Evolutionary conservation across 2,888 invertebrate genomes (phyloP).

Genomic region (Microchrysa polita): DNA sequence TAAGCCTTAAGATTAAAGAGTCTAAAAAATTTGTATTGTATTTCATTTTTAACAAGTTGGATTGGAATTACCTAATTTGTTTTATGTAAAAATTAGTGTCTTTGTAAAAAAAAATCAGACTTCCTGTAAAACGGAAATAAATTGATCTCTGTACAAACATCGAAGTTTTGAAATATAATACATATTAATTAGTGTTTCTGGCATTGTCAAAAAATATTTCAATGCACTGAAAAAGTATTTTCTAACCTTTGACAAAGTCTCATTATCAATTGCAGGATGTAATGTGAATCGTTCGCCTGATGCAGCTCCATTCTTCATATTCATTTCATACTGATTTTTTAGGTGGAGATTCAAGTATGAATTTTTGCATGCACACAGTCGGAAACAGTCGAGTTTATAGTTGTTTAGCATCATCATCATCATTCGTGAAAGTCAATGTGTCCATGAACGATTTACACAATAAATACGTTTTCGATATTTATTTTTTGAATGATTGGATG

Average conservation of each 20-base stretch:
- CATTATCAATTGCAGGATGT: slow-evolving; percentile 56
- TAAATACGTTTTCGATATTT: too few species aligned
- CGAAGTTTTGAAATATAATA: slow-evolving; percentile 25
- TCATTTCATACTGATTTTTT: slow-evolving; percentile 26
- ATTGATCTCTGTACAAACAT: too few species aligned
- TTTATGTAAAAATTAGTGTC: too few species aligned
- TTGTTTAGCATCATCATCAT: too few species aligned
- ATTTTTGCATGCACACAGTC: too few species aligned
- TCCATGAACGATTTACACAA: too few species aligned
- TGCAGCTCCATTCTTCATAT: not conserved
- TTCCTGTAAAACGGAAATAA: too few species aligned
- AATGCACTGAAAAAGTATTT: slow-evolving; percentile 37
- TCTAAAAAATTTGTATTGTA: slow-evolving; percentile 17
- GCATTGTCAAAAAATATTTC: not conserved
- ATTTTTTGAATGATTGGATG: too few species aligned
- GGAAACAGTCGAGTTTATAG: too few species aligned
- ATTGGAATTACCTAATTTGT: too few species aligned
- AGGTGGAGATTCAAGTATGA: not conserved
- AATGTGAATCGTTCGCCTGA: slow-evolving; percentile 54
- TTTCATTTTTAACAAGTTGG: not conserved
- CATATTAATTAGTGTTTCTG: not conserved
- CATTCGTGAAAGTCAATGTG: too few species aligned
- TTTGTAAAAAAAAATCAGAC: too few species aligned
- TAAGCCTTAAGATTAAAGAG: not conserved
- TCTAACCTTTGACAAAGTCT: slow-evolving; percentile 58